Evolutionary conservation across 2,797 vertebrate genomes (phyloP).

Genomic region (Zenarchopterus dispar): DNA sequence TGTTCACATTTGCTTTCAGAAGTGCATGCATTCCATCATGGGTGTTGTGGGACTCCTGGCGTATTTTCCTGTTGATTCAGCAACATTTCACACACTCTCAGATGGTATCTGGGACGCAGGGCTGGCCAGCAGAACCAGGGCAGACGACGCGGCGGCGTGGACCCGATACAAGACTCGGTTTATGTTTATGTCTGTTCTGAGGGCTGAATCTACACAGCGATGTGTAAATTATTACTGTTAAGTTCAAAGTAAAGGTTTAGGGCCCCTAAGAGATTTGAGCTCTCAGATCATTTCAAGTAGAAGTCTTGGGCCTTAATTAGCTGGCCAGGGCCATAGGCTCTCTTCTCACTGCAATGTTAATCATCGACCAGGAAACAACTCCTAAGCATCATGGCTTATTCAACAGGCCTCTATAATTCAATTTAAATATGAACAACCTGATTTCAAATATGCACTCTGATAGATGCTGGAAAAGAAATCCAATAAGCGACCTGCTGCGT

Average conservation of each 20-base stretch:
- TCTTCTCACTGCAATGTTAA: background rate
- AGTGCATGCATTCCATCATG: constrained; percentile 39
- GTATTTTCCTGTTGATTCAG: constrained; percentile 64
- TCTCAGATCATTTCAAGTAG: background rate
- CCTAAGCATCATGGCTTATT: constrained; percentile 17
- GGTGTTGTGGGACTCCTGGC: constrained; percentile 42
- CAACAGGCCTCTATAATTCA: constrained; percentile 44
- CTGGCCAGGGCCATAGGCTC: background rate
- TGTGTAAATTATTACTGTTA: background rate
- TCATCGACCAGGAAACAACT: constrained; percentile 5
- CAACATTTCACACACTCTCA: constrained; percentile 51
- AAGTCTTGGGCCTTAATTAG: too few species aligned
- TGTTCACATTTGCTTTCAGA: constrained; percentile 26
- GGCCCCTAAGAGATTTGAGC: background rate
- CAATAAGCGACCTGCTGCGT: constrained; percentile 33
- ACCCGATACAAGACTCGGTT: constrained; percentile 16
- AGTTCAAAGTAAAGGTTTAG: background rate
- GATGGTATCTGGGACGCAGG: constrained; percentile 56
- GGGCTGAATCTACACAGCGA: background rate
- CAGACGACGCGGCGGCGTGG: constrained; percentile 28
- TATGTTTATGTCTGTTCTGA: background rate
- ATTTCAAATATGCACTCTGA: constrained; percentile 27
- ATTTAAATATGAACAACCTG: constrained; percentile 30
- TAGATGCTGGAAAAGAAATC: constrained; percentile 23
- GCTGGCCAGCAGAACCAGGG: constrained; percentile 56